Base-by-base conservation (phyloP, 1,140 invertebrate genomes). In the Thrips palmi region DNA sequence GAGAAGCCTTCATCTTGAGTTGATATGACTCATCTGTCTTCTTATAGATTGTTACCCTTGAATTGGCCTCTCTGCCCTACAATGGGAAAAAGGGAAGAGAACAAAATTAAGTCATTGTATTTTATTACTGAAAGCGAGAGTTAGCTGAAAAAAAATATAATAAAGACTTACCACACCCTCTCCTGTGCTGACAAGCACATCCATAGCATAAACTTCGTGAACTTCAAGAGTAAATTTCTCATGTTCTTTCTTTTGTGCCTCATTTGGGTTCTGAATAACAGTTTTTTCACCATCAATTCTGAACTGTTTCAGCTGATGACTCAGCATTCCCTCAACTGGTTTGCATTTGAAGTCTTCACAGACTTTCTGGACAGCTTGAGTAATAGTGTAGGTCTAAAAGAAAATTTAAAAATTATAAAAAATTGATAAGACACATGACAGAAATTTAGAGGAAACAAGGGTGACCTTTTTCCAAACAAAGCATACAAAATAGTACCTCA, bases 261-360 rank as follows among this genome's bases (percentile, higher is more conserved):
- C 94, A 50, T 79, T 89, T 3, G 96, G 94, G 63, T 97, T 94
- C 59, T 93, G 87, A 51, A 97, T 97, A 45, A 99, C 96, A 12
- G 91, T 92, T 64, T 99, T 99, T 49, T 97, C 92, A 17, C 93
- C 94, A 63, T 98, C 91, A 56, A 97, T 94, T 58, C 86, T 82
- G 58, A 88, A 86, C 57, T 93, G 87, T 53, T 92, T 89, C 32
- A 98, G 62, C 55, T 97, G 88, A 60, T 98, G 92, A 48, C 92
- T 97, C 19, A 98, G 64, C 92, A 98, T 97, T 37, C 94, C 89
- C 63, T 98, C 93, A 39, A 99, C 78, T 17, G 94, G 92, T 62
- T 96, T 98, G 59, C 92, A 97, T 47, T 91, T 85, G 60, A 73
- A 98, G 19, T 77, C 70, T 49, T 87, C 79, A 43, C 85, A 80